A percentile compares a stretch with the other conserved stretches of the same genome.
phyloP scores from a whole-genome alignment of 2,888 invertebrate genomes.

The Emmelina monodactyla region DNA sequence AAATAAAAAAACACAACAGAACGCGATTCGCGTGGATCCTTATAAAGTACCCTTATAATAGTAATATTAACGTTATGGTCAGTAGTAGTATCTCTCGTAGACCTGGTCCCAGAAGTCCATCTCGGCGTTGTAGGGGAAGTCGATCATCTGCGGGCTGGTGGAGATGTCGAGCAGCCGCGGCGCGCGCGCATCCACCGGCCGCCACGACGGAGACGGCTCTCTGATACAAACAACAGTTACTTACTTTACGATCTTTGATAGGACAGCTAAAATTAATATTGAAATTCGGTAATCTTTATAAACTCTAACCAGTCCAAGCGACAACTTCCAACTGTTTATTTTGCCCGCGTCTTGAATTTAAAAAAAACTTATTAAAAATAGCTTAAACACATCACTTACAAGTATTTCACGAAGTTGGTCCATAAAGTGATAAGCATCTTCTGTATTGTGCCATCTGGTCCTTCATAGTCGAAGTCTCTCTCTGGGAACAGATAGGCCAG shows the following conservation, averaged over 20 bases:
- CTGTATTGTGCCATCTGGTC: slow-evolving; percentile 34
- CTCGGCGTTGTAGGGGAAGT: slow-evolving; percentile 26
- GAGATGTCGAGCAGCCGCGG: slow-evolving; percentile 35
- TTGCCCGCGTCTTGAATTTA: too few relatives aligned
- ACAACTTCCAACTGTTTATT: too few relatives aligned
- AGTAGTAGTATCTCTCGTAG: slow-evolving; percentile 24
- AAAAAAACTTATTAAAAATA: slow-evolving; percentile 11
- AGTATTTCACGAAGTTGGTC: slow-evolving; percentile 46
- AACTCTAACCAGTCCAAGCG: too few relatives aligned
- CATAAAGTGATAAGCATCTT: slow-evolving; percentile 32
- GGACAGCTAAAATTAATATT: too few relatives aligned
- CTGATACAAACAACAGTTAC: too few relatives aligned
- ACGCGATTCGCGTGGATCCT: too few relatives aligned
- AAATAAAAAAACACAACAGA: too few relatives aligned
- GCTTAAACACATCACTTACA: too few relatives aligned
- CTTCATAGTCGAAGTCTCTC: slow-evolving; percentile 23
- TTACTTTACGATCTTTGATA: too few relatives aligned
- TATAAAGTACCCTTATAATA: too few relatives aligned
- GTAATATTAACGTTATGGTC: too few relatives aligned
- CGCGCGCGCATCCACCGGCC: slow-evolving; percentile 21
- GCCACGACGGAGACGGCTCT: slow-evolving; percentile 36
- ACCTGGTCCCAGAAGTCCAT: slow-evolving; percentile 38
- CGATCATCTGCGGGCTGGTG: slow-evolving; percentile 28
- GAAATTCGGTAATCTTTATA: too few relatives aligned
- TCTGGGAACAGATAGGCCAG: slow-evolving; percentile 39